phyloP scores from a whole-genome alignment of 2,888 invertebrate genomes.

The Tipula lateralis region DNA sequence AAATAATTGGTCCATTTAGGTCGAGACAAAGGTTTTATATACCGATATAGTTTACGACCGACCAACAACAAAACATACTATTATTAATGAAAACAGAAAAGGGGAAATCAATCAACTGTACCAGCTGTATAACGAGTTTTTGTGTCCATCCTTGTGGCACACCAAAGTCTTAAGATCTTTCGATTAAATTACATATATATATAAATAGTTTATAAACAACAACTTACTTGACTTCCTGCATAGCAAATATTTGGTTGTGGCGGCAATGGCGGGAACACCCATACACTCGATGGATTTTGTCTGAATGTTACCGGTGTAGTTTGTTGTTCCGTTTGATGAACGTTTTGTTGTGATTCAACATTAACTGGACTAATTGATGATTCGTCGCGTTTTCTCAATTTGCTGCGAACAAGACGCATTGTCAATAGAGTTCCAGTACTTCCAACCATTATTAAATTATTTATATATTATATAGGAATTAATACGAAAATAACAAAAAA shows the following conservation, averaged over 20 bases:
- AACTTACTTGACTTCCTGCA: constrained; percentile 71
- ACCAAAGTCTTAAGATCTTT: background rate
- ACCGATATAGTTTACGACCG: background rate
- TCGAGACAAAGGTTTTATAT: background rate
- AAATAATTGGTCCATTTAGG: constrained; percentile 7
- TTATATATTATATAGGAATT: constrained; percentile 29
- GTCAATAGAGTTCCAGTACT: constrained; percentile 82
- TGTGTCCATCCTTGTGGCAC: background rate
- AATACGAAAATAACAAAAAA: constrained; percentile 2
- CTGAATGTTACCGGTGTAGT: constrained; percentile 58
- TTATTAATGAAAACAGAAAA: background rate
- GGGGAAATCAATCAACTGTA: background rate
- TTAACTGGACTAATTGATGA: constrained; percentile 65
- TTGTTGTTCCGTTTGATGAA: constrained; percentile 40
- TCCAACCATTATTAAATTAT: constrained; percentile 64
- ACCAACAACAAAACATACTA: background rate
- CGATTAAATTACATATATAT: background rate
- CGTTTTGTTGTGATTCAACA: constrained; percentile 56
- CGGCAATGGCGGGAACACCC: constrained; percentile 79
- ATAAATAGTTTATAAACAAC: background rate
- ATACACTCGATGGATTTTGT: constrained; percentile 61
- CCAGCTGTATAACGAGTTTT: background rate
- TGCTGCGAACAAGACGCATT: constrained; percentile 86
- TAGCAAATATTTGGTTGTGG: constrained; percentile 65
- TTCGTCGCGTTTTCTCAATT: constrained; percentile 81